A percentile compares a stretch with the other conserved stretches of the same genome.
phyloP scores from a whole-genome alignment of 2,888 invertebrate species.

The Chrysolina oricalcia region DNA sequence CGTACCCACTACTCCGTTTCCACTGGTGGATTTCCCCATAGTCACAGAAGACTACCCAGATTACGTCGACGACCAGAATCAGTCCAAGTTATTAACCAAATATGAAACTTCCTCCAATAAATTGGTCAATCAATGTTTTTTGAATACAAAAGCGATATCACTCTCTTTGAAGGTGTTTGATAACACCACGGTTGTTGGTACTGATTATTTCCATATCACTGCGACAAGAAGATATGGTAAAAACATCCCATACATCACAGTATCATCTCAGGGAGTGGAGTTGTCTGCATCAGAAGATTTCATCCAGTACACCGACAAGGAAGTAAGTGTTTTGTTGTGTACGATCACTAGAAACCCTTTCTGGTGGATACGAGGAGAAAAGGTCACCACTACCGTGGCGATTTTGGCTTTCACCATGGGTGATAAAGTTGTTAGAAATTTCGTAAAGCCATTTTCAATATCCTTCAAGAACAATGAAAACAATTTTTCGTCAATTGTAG shows the following conservation, averaged over 20 bases:
- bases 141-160: constrained; percentile 22
- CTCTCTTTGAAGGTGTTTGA: constrained; percentile 30
- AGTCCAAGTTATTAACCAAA: too few relatives aligned
- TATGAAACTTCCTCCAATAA: constrained; percentile 33
- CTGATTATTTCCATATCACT: constrained; percentile 28
- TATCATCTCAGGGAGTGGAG: constrained; percentile 31
- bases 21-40: too few relatives aligned
- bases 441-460: constrained; percentile 44
- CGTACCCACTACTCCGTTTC: too few relatives aligned
- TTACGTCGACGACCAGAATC: too few relatives aligned
- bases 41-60: too few relatives aligned
- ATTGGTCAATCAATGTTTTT: constrained; percentile 37
- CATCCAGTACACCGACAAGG: background rate
- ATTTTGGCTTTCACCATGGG: constrained; percentile 34
- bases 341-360: constrained; percentile 48
- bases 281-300: constrained; percentile 39
- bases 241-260: constrained; percentile 9
- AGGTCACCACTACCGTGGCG: constrained; percentile 28
- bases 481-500: too few relatives aligned
- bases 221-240: constrained; percentile 32
- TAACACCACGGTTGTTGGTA: background rate
- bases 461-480: constrained; percentile 31
- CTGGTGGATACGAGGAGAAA: constrained; percentile 45
- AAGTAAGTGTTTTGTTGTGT: constrained; percentile 46
- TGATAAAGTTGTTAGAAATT: constrained; percentile 13